A percentile compares a stretch with the other conserved stretches of the same genome.
These are phyloP conservation scores for Acanthopagrus latus DNA, from an alignment of 2,797 vertebrate genomes.

Conservation along the genomic window DNA sequence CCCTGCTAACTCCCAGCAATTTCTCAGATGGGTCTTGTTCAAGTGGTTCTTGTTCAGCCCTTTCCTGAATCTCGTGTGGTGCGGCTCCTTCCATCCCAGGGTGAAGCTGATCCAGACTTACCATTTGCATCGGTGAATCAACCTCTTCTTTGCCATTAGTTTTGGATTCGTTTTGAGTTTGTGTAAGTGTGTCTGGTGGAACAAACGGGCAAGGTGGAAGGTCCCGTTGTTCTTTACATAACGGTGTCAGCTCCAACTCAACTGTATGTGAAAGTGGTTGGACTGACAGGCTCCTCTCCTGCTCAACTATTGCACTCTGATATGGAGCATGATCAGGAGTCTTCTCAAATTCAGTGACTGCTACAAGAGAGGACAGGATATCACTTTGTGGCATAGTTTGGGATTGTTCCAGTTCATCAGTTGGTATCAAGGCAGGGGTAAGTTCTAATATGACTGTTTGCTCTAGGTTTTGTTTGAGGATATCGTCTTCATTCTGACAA, in stretches of 20 bases:
- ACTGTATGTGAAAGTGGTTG: constrained; percentile 51
- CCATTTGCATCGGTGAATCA: constrained; percentile 43
- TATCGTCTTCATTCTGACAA: constrained; percentile 56
- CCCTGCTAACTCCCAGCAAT: constrained; percentile 6
- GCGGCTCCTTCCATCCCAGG: constrained; percentile 18
- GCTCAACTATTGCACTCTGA: constrained; percentile 40
- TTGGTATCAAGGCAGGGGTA: constrained; percentile 71
- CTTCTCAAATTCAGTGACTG: constrained; percentile 56
- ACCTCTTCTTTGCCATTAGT: constrained; percentile 33
- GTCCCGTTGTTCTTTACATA: constrained; percentile 66
- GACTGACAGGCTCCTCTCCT: constrained; percentile 35
- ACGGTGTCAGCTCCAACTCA: constrained; percentile 66
- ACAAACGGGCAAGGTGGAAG: constrained; percentile 40
- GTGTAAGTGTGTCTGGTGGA: constrained; percentile 49
- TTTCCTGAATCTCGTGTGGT: constrained; percentile 31
- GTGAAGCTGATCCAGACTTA: constrained; percentile 31
- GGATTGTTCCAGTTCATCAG: constrained; percentile 73
- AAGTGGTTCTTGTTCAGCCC: constrained; percentile 17
- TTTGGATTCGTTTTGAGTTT: constrained; percentile 44
- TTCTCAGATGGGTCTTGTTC: constrained; percentile 43
- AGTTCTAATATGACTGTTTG: constrained; percentile 80
- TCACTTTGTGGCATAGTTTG: constrained; percentile 59
- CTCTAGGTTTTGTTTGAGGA: constrained; percentile 66
- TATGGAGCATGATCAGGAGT: constrained; percentile 40
- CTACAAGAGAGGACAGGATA: constrained; percentile 45